Base-by-base conservation (phyloP, 1,140 invertebrate species). In the Rhynchophorus ferrugineus region DNA sequence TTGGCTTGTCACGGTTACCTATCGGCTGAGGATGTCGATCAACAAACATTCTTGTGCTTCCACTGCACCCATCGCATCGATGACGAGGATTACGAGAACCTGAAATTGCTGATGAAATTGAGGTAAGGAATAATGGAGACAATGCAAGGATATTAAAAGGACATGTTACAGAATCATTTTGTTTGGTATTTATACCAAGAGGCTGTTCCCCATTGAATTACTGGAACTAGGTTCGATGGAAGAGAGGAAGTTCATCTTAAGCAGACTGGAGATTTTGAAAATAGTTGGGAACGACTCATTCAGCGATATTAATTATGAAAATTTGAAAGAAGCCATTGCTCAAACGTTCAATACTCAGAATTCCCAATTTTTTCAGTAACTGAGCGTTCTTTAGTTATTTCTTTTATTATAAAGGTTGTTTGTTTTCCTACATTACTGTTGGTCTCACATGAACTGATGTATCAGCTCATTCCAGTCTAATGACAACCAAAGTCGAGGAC, bases 1-100 rank as follows among this genome's bases (percentile, higher is more conserved):
- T 24, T 44, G 5, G 42, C 22, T 13, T 44, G 42, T 14, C 42
- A 44, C 29, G 42, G 42, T n/a, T 44, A 20, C 21, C 6, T 44
- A 1, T 6, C 19, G 1, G 3, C 16, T 7, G 16, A 24, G 3
- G 20, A 17, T 13, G 14, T 44, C 3, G 21, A 44, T 14, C 9
- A 44, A 29, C 22, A n/a, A 1, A 44, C 8, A 7, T 44, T 44
- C 14, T 13, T 11, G 1, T 44, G 42, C 16, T 22, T 24, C 11
- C 20, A 22, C 9, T 44, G 42, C 29, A 14, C 7, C 21, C n/a
- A n/a, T n/a, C 9, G 21, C 14, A 6, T 8, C n/a, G 21, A 44
- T 16, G 21, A 44, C 29, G 18, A 21, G 13, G 14, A 44, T 3
- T 11, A 24, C 21, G n/a, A n/a, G n/a, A n/a, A n/a, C n/a, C 7